phyloP scores from a whole-genome alignment of 2,888 invertebrate species.

The Malthinus seriepunctatus region DNA sequence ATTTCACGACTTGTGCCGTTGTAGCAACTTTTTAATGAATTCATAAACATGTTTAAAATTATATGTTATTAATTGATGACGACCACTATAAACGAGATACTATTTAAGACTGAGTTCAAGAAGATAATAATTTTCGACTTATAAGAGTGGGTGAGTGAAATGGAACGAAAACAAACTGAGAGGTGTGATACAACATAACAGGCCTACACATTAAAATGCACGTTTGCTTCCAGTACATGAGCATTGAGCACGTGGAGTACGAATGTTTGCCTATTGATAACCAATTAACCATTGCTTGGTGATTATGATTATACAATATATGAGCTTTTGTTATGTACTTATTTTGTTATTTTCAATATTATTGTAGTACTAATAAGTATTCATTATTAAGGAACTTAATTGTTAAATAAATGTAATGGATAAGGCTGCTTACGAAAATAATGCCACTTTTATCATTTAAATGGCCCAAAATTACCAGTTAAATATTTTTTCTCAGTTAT shows the following conservation, averaged over 20 bases:
- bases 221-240: conserved; percentile 6
- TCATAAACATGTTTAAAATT: conserved; percentile 16
- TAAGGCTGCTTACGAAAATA: too few species aligned
- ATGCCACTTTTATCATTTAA: too few species aligned
- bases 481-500: too few species aligned
- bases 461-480: too few species aligned
- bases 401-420: too few species aligned
- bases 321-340: too few species aligned
- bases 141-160: conserved; percentile 45
- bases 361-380: too few species aligned
- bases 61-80: background rate
- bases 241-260: conserved; percentile 30
- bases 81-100: background rate
- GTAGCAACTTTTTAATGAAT: conserved; percentile 18
- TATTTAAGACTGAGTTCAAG: conserved; percentile 32
- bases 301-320: too few species aligned
- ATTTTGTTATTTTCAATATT: too few species aligned
- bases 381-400: too few species aligned
- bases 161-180: conserved; percentile 45
- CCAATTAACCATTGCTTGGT: too few species aligned
- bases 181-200: conserved; percentile 12
- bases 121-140: conserved; percentile 35
- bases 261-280: conserved; percentile 19
- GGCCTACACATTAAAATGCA: conserved; percentile 1
- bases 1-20: conserved; percentile 41